Percentiles rank a stretch among this genome's conserved stretches.
These are phyloP conservation scores for Clarias platycephalus DNA, from an alignment of 2,797 vertebrate genomes.

Conservation along the genomic window DNA sequence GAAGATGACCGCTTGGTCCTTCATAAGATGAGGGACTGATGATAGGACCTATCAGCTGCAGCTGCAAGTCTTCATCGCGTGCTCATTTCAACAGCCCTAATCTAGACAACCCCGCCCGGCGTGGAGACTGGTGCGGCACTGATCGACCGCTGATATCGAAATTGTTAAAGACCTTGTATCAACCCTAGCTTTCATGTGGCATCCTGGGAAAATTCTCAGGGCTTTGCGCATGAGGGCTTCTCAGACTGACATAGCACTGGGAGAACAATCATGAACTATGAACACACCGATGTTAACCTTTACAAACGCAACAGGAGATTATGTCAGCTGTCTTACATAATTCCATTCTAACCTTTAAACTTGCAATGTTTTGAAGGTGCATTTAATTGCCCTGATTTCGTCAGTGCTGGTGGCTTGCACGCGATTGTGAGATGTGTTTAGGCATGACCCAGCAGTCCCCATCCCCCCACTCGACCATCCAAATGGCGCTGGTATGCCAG, in stretches of 20 bases:
- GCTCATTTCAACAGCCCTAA: slow-evolving; percentile 69
- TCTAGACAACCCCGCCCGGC: slow-evolving; percentile 45
- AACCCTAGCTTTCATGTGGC: slow-evolving; percentile 51
- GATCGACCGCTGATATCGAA: slow-evolving; percentile 56
- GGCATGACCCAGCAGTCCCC: slow-evolving; percentile 65
- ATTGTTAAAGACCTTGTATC: slow-evolving; percentile 56
- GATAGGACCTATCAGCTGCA: slow-evolving; percentile 69
- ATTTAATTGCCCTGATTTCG: slow-evolving; percentile 48
- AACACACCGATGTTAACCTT: slow-evolving; percentile 28
- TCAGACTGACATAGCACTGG: slow-evolving; percentile 24
- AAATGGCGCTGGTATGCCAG: slow-evolving; percentile 66
- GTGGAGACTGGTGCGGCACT: slow-evolving; percentile 47
- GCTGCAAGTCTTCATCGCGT: slow-evolving; percentile 71
- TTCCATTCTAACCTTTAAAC: slow-evolving; percentile 10
- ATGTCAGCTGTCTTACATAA: slow-evolving; percentile 16
- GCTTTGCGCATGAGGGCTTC: slow-evolving; percentile 40
- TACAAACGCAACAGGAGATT: slow-evolving; percentile 24
- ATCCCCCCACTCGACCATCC: slow-evolving; percentile 53
- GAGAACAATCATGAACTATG: slow-evolving; percentile 36
- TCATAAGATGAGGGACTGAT: slow-evolving; percentile 73
- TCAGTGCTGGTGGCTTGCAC: slow-evolving; percentile 50
- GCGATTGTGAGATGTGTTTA: slow-evolving; percentile 66
- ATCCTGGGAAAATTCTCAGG: slow-evolving; percentile 46
- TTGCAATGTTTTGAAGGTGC: slow-evolving; percentile 30
- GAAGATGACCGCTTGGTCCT: slow-evolving; percentile 61